A percentile compares a stretch with the other conserved stretches of the same genome.
Conservation (phyloP, 64 coral and sea anemone species). For the Acropora tenuis region DNA sequence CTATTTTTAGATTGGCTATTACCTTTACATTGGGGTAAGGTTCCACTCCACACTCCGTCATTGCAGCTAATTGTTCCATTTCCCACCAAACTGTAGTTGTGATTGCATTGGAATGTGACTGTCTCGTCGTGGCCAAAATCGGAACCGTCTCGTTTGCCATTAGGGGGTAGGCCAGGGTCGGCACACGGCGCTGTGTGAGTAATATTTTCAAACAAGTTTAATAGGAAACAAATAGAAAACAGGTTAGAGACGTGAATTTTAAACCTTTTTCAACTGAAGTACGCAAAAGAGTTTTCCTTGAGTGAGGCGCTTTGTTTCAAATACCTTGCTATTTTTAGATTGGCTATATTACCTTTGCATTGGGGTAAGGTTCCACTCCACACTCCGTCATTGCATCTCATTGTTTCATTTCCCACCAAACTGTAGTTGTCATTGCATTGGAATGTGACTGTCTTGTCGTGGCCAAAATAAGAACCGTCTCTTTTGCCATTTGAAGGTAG, state of each 20-base stretch:
- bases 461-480: neutral
- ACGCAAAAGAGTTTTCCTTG: no score
- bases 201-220: no score
- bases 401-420: neutral
- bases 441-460: neutral
- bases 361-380: neutral
- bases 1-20: neutral
- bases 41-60: neutral
- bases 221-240: no score
- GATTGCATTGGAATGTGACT: neutral
- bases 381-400: neutral
- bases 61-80: neutral
- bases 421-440: neutral
- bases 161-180: neutral
- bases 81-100: neutral
- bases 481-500: neutral
- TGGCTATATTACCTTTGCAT: neutral
- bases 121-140: neutral
- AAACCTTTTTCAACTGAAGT: no score
- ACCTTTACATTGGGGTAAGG: neutral
- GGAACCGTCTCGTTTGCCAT: neutral
- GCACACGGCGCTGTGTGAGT: neutral
- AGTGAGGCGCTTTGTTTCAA: neutral
- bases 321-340: neutral
- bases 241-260: no score